Conservation (phyloP, 2,113 vertebrate genomes). For the Hyperoodon ampullatus region DNA sequence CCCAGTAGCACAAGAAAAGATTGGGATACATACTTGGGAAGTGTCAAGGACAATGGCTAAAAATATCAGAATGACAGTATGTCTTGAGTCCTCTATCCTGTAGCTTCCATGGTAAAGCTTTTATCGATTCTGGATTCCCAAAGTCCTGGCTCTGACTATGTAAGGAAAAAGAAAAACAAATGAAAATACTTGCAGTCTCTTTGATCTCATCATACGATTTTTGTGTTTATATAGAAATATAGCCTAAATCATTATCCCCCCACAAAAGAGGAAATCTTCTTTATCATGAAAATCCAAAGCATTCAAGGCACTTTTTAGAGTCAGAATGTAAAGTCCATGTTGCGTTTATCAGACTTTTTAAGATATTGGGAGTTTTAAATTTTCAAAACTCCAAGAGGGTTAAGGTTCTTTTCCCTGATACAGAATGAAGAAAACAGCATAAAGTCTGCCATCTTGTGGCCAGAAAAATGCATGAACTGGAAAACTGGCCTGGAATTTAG, state of each 20-base stretch:
- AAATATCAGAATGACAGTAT: background rate
- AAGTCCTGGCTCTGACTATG: constrained; percentile 36
- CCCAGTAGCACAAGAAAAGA: background rate
- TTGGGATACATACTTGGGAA: background rate
- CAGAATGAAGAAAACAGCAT: constrained; percentile 78
- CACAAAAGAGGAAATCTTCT: constrained; percentile 49
- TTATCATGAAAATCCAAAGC: constrained; percentile 71
- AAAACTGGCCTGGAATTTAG: background rate
- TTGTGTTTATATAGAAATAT: constrained; percentile 49
- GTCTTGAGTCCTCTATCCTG: background rate
- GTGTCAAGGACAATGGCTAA: background rate
- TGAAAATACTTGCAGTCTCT: constrained; percentile 22
- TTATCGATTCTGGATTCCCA: background rate
- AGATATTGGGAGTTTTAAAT: constrained; percentile 54
- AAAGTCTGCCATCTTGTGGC: constrained; percentile 86
- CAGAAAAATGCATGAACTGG: background rate
- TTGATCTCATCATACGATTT: background rate
- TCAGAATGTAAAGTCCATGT: constrained; percentile 31
- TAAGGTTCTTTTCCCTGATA: constrained; percentile 13
- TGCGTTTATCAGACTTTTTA: constrained; percentile 33
- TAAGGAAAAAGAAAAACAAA: constrained; percentile 33
- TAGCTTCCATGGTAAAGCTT: background rate
- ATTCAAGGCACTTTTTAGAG: constrained; percentile 62
- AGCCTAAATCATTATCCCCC: constrained; percentile 30
- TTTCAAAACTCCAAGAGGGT: constrained; percentile 39